Evolutionary conservation across 1,140 invertebrate genomes (phyloP).

Genomic region (Drosophila kanapiae): DNA sequence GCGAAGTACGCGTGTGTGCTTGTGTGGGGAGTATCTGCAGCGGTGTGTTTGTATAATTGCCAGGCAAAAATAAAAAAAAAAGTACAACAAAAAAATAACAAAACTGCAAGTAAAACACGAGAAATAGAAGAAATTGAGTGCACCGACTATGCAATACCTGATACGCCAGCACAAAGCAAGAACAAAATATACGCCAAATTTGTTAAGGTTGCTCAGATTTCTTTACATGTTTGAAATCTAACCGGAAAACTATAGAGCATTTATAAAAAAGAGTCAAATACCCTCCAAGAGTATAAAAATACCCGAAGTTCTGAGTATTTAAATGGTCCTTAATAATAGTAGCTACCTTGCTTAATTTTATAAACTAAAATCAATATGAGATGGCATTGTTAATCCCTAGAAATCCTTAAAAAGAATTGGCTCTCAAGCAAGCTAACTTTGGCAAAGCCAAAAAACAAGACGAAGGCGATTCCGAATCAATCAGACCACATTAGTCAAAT

Average conservation of each 20-base stretch:
- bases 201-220: background rate
- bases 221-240: background rate
- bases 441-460: background rate
- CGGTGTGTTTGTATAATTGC: slow-evolving; percentile 57
- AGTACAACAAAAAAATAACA: background rate
- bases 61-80: slow-evolving; percentile 23
- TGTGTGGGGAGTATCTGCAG: slow-evolving; percentile 20
- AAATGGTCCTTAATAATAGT: no score
- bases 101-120: background rate
- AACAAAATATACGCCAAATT: background rate
- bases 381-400: no score
- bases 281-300: no score
- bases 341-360: no score
- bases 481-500: slow-evolving; percentile 73
- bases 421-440: background rate
- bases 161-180: background rate
- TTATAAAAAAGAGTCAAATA: no score
- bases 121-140: slow-evolving; percentile 7
- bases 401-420: no score
- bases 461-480: slow-evolving; percentile 51
- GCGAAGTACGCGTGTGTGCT: slow-evolving; percentile 3
- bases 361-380: no score
- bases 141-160: slow-evolving; percentile 3
- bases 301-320: no score
- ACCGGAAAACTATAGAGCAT: no score